These are phyloP conservation scores for Anneissia japonica DNA, from an alignment of 35 echinoderm and acorn worm genomes.

Conservation along the genomic window DNA sequence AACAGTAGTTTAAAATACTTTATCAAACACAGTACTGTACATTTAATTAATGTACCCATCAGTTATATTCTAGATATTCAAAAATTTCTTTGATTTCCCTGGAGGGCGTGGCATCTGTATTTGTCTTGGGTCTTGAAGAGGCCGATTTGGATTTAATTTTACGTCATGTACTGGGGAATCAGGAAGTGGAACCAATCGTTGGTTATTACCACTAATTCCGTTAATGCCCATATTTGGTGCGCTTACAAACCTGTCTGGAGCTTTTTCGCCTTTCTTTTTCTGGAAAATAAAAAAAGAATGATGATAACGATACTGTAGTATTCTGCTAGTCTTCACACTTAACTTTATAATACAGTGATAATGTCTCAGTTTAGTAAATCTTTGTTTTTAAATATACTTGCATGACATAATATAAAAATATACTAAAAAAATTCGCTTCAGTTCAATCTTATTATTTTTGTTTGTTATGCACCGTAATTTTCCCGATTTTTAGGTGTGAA, in stretches of 20 bases:
- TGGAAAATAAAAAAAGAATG: not conserved
- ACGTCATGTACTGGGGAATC: constrained; percentile 86
- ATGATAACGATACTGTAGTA: no score
- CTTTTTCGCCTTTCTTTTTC: constrained; percentile 38
- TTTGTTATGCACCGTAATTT: not conserved
- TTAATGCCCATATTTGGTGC: constrained; percentile 65
- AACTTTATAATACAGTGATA: no score
- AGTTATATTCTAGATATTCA: no score
- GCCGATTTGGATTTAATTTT: constrained; percentile 77
- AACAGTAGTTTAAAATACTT: no score
- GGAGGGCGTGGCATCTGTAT: no score
- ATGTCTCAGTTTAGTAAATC: not conserved
- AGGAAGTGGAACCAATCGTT: constrained; percentile 59
- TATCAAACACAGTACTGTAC: no score
- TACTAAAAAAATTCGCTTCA: not conserved
- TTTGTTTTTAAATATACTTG: not conserved
- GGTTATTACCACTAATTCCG: constrained; percentile 15
- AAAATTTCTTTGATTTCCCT: constrained; percentile 50
- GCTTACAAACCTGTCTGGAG: constrained; percentile 60
- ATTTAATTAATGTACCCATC: no score
- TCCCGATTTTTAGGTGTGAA: no score
- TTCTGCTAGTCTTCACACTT: no score
- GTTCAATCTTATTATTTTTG: not conserved
- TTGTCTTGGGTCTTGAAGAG: constrained; percentile 43
- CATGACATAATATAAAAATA: not conserved